Evolutionary conservation across 2,797 vertebrate genomes (phyloP), one percentile per base, ranked within the genome.

Genomic region (Eutrigla gurnardus): DNA sequence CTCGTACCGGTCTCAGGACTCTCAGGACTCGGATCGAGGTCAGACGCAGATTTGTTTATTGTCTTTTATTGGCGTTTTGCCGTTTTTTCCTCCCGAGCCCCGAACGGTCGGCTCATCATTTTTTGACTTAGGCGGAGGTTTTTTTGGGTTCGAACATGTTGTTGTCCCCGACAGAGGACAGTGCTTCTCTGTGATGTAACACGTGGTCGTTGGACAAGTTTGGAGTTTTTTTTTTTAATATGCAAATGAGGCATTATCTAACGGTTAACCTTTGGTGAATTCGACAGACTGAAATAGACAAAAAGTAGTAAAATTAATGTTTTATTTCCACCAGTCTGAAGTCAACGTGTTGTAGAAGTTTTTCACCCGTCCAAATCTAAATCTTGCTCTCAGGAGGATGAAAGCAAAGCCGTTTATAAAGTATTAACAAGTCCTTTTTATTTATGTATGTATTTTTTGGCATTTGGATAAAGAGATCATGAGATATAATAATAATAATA

Each of bases 1-100:
- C 84, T 64, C 65, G 17, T 81, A 74, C 71, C 33, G 15, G 40
- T 65, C 55, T 68, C 57, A 67, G 9, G 25, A 25, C 25, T 25
- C 25, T 25, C 15, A 45, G 73, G 40, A 46, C 54, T 32, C 42
- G 60, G 75, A 86, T 85, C 58, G 36, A 77, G 80, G 75, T 76
- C 74, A 79, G 45, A 62, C 35, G 53, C 66, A 1, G n/a, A 7
- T 49, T n/a, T n/a, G 7, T 58, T 49, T 33, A 46, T 53, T 49
- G 46, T 49, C 17, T 49, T n/a, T 53, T 50, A 11, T 42, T 65
- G 25, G 25, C 25, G 25, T 25, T 25, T 25, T 25, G 25, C 25
- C 11, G 15, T 35, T 2, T 63, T 82, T 78, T 80, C 69, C 77
- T 52, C 77, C 60, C 47, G 74, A 82, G n/a, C n/a, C n/a, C n/a